Percentiles rank a stretch among this genome's conserved stretches.
These are phyloP conservation scores for Paraplagusia blochii DNA, from an alignment of 2,113 vertebrate genomes.

Conservation along the genomic window DNA sequence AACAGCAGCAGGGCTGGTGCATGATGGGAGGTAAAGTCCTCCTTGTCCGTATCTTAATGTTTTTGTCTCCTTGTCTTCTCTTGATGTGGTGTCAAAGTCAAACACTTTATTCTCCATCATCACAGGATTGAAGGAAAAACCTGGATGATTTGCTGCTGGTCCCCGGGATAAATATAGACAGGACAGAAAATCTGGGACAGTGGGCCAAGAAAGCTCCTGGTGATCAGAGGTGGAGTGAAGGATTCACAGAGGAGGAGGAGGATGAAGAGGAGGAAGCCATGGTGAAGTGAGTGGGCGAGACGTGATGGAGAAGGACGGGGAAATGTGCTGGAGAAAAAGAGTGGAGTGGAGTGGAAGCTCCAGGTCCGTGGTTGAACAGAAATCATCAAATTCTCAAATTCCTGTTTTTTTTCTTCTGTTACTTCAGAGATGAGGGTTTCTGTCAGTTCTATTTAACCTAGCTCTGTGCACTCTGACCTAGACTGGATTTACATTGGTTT, in stretches of 20 bases:
- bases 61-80: not conserved
- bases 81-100: not conserved
- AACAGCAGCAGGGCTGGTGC: too few species aligned
- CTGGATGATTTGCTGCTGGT: constrained; percentile 44
- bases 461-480: too few species aligned
- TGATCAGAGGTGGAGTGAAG: constrained; percentile 47
- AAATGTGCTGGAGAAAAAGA: constrained; percentile 27
- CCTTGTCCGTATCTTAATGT: not conserved
- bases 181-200: constrained; percentile 72
- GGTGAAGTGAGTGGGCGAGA: constrained; percentile 40
- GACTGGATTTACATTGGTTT: too few species aligned
- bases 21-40: too few species aligned
- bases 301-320: constrained; percentile 37
- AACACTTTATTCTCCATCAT: not conserved
- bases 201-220: constrained; percentile 58
- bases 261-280: constrained; percentile 12
- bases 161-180: constrained; percentile 68
- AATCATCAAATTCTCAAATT: not conserved
- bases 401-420: too few species aligned
- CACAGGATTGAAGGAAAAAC: not conserved
- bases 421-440: too few species aligned
- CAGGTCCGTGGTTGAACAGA: constrained; percentile 2
- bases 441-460: too few species aligned
- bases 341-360: constrained; percentile 28
- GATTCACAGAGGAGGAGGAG: constrained; percentile 41